Conservation (phyloP, 2,888 invertebrate species). For the Cephus spinipes region DNA sequence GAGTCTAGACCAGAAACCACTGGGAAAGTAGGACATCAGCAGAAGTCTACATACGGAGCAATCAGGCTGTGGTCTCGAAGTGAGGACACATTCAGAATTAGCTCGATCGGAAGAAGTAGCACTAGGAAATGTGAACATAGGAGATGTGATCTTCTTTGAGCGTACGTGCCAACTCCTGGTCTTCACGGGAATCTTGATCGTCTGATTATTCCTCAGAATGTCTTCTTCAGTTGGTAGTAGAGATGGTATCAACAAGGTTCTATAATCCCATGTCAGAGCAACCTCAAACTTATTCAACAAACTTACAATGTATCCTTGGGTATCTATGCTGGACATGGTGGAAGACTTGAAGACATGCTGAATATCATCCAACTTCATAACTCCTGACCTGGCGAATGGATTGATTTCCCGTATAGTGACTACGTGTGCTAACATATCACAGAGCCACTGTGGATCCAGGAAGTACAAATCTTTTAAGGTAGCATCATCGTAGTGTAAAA, state of each 20-base stretch:
- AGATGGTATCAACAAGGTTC: slow-evolving; percentile 91
- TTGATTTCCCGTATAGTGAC: slow-evolving; percentile 98
- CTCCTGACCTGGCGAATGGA: slow-evolving; percentile 90
- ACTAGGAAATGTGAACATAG: slow-evolving; percentile 51
- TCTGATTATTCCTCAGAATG: slow-evolving; percentile 63
- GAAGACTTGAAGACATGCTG: slow-evolving; percentile 93
- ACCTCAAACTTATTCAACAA: slow-evolving; percentile 97
- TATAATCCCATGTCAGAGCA: slow-evolving; percentile 94
- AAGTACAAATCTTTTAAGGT: slow-evolving; percentile 95
- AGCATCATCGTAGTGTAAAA: slow-evolving; percentile 95
- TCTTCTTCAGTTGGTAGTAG: slow-evolving; percentile 85
- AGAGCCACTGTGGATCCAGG: slow-evolving; percentile 97
- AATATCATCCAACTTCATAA: slow-evolving; percentile 94
- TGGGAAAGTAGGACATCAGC: slow-evolving; percentile 96
- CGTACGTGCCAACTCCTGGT: slow-evolving; percentile 77
- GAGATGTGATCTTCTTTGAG: slow-evolving; percentile 71
- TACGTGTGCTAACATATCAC: slow-evolving; percentile 96
- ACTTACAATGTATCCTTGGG: slow-evolving; percentile 86
- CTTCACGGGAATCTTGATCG: slow-evolving; percentile 72
- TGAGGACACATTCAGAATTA: slow-evolving; percentile 63
- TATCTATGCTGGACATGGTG: slow-evolving; percentile 77
- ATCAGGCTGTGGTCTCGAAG: slow-evolving; percentile 69
- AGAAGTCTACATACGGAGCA: slow-evolving; percentile 80
- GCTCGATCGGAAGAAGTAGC: slow-evolving; percentile 38
- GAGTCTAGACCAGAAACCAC: slow-evolving; percentile 97